Conservation (phyloP, 2,797 vertebrate genomes). For the Leuciscus waleckii region DNA sequence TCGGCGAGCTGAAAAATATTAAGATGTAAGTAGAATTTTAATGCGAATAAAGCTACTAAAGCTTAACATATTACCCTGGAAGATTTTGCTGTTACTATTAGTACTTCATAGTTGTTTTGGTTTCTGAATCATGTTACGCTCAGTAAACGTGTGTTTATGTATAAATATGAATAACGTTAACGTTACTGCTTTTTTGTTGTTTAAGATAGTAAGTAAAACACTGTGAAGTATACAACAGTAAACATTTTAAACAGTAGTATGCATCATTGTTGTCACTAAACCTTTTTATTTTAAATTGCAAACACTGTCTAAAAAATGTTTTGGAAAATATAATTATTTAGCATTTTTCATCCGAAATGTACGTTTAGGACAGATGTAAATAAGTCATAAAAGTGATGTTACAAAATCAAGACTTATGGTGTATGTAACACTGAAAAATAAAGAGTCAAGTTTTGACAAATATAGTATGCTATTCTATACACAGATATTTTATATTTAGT, state of each 20-base stretch:
- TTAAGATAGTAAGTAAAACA: background rate
- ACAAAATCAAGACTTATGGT: background rate
- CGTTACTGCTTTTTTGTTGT: background rate
- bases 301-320: background rate
- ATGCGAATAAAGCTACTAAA: background rate
- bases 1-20: background rate
- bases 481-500: background rate
- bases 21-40: constrained; percentile 21
- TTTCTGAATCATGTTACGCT: background rate
- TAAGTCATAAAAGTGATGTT: background rate
- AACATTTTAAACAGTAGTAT: background rate
- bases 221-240: background rate
- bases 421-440: background rate
- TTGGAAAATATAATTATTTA: background rate
- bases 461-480: background rate
- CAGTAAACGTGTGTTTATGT: background rate
- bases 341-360: background rate
- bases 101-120: background rate
- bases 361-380: background rate
- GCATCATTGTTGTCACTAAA: background rate
- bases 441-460: background rate
- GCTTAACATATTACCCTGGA: too few relatives aligned
- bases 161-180: background rate
- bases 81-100: background rate
- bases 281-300: background rate